Evolutionary conservation across 2,797 vertebrate genomes (phyloP).

Genomic region (Furcifer pardalis): DNA sequence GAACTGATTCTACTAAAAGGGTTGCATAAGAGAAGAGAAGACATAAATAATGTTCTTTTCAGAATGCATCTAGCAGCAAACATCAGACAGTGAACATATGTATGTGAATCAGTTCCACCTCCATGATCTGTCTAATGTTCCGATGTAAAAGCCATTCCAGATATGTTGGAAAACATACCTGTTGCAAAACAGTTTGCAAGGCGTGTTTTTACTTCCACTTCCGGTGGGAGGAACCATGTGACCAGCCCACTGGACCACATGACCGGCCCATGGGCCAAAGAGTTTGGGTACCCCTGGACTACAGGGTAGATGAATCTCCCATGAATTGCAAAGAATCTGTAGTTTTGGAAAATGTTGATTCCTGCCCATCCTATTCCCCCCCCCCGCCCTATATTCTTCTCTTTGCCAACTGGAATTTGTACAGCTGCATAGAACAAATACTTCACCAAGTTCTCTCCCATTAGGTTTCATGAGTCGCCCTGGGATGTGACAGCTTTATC

Average conservation of each 20-base stretch:
- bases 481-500: slow-evolving; percentile 10
- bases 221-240: too few relatives aligned
- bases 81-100: background rate
- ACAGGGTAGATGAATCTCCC: background rate
- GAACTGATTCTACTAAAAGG: background rate
- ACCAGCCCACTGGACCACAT: too few relatives aligned
- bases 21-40: background rate
- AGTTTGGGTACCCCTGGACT: too few relatives aligned
- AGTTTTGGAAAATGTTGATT: background rate
- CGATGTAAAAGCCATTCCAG: background rate
- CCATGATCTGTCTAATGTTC: background rate
- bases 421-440: background rate
- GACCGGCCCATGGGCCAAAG: too few relatives aligned
- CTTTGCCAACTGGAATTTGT: slow-evolving; percentile 31
- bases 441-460: background rate
- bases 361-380: background rate
- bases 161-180: too few relatives aligned
- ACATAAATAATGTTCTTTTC: background rate
- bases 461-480: slow-evolving; percentile 5
- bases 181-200: too few relatives aligned
- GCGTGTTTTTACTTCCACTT: too few relatives aligned
- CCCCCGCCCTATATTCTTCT: background rate
- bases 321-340: slow-evolving; percentile 27
- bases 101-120: background rate
- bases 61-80: background rate